phyloP scores from a whole-genome alignment of 1,140 invertebrate genomes.

The Nymphalis io region DNA sequence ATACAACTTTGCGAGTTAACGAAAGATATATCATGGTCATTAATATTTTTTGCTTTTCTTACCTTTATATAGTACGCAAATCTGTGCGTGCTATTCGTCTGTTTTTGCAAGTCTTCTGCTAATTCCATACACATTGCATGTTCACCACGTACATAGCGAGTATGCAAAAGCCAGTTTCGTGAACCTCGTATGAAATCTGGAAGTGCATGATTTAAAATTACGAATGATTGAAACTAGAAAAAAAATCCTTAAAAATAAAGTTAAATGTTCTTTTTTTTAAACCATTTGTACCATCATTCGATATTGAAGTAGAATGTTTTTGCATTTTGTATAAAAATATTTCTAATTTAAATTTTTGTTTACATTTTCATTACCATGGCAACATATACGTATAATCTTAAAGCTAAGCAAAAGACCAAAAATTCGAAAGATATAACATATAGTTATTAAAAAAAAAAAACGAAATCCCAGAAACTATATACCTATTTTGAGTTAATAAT shows the following conservation, averaged over 20 bases:
- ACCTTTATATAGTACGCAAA: constrained; percentile 70
- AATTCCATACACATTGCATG: constrained; percentile 57
- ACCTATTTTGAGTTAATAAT: too few species aligned
- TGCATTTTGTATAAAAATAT: constrained; percentile 32
- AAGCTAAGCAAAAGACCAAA: background rate
- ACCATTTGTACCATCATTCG: constrained; percentile 13
- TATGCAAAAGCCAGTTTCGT: constrained; percentile 67
- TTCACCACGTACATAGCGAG: constrained; percentile 68
- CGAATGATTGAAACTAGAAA: background rate
- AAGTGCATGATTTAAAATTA: constrained; percentile 19
- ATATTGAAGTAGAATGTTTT: constrained; percentile 25
- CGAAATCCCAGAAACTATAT: too few species aligned
- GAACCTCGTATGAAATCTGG: constrained; percentile 52
- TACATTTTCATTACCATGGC: constrained; percentile 29
- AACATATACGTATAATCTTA: constrained; percentile 2
- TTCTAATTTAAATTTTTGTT: constrained; percentile 10
- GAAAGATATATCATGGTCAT: too few species aligned
- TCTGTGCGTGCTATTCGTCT: constrained; percentile 61
- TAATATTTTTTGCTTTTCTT: background rate
- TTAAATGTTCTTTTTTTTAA: background rate
- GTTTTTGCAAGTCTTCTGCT: constrained; percentile 59
- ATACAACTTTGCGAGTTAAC: too few species aligned
- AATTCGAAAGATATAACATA: background rate
- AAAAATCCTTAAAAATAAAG: background rate
- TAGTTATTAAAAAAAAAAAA: background rate